Evolutionary conservation across 2,797 vertebrate species (phyloP).

Genomic region (Bucorvus abyssinicus): DNA sequence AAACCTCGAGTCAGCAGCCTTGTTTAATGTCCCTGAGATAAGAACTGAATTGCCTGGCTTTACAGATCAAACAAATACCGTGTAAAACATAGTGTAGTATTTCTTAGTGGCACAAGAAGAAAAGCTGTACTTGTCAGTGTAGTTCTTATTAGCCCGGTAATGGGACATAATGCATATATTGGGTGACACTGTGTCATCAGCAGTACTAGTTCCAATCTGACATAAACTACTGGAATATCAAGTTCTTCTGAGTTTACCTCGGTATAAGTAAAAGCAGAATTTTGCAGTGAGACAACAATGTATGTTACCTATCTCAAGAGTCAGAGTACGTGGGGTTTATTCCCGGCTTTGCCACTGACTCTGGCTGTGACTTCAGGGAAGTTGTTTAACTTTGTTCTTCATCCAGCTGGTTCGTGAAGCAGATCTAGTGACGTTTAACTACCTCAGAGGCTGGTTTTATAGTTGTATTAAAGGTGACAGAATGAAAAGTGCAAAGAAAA

Average conservation of each 20-base stretch:
- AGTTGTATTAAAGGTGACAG: not conserved
- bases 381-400: not conserved
- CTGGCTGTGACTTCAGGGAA: not conserved
- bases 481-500: not conserved
- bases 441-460: not conserved
- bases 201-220: not conserved
- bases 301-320: not conserved
- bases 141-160: not conserved
- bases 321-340: not conserved
- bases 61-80: not conserved
- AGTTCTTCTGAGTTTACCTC: not conserved
- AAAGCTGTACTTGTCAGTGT: not conserved
- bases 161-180: not conserved
- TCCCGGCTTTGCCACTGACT: not conserved
- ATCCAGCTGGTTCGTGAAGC: not conserved
- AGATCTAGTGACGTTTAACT: not conserved
- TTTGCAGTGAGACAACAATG: not conserved
- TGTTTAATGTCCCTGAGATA: constrained; percentile 31
- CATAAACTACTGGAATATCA: not conserved
- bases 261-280: not conserved
- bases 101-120: not conserved
- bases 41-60: not conserved
- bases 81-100: not conserved
- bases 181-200: not conserved
- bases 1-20: not conserved